phyloP scores from a whole-genome alignment of 2,888 invertebrate species.

The Junonia oenone region DNA sequence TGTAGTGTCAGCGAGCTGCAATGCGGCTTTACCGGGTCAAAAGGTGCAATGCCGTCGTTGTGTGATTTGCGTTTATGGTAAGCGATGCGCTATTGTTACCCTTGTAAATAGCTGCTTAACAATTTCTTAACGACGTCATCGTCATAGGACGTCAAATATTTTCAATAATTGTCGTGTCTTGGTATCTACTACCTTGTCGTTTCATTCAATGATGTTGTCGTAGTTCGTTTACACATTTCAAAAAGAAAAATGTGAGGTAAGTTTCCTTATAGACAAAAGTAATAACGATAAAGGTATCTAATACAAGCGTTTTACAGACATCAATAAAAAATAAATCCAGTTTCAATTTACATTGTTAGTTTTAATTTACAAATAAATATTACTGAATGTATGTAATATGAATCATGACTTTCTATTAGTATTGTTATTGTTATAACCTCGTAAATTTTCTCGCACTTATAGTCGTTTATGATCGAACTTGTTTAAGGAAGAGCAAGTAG shows the following conservation, averaged over 20 bases:
- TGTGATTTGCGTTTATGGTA: slow-evolving; percentile 41
- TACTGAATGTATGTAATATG: too few species aligned
- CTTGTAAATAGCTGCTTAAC: slow-evolving; percentile 8
- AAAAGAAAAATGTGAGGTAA: too few species aligned
- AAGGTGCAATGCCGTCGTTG: slow-evolving; percentile 57
- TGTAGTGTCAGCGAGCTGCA: slow-evolving; percentile 63
- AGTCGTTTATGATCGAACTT: not conserved
- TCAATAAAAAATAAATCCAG: not conserved
- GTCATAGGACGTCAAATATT: not conserved
- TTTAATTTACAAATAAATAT: too few species aligned
- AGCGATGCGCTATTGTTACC: slow-evolving; percentile 39
- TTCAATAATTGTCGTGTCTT: not conserved
- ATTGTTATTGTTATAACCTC: not conserved
- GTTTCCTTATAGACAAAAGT: too few species aligned
- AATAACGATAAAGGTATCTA: too few species aligned
- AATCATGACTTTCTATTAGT: not conserved
- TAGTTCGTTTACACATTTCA: not conserved
- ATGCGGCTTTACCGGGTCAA: slow-evolving; percentile 58
- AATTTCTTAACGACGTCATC: slow-evolving; percentile 1
- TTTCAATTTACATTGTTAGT: not conserved
- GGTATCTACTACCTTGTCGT: not conserved
- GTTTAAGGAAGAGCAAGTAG: slow-evolving; percentile 1
- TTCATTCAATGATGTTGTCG: not conserved
- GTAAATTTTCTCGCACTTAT: not conserved
- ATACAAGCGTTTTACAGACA: not conserved